A percentile compares a stretch with the other conserved stretches of the same genome.
Conservation (phyloP, 2,888 invertebrate genomes). For the Chrysodeixis includens region DNA sequence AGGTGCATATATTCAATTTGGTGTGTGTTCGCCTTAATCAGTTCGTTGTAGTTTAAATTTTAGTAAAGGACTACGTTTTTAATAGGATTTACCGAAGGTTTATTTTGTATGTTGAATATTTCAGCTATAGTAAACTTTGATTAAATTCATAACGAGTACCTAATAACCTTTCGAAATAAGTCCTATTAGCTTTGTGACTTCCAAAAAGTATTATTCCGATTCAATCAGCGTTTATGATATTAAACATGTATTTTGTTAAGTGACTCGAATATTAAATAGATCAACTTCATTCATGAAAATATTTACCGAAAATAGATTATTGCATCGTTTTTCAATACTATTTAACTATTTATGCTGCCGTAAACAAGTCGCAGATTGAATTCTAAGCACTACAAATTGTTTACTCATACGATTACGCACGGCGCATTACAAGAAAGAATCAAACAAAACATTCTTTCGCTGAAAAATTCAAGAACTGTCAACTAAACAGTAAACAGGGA, state of each 20-base stretch:
- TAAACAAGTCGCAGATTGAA: not conserved
- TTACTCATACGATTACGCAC: slow-evolving; percentile 32
- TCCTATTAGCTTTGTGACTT: too few species aligned
- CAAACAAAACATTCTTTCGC: slow-evolving; percentile 52
- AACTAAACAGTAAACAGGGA: slow-evolving; percentile 29
- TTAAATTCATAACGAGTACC: too few species aligned
- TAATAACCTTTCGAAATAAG: too few species aligned
- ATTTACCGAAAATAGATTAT: too few species aligned
- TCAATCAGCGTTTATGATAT: too few species aligned
- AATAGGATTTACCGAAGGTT: not conserved
- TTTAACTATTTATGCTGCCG: not conserved
- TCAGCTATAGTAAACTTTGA: not conserved
- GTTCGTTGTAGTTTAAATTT: slow-evolving; percentile 8
- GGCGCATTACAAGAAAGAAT: slow-evolving; percentile 13
- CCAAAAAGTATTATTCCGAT: too few species aligned
- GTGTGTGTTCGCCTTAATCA: slow-evolving; percentile 41
- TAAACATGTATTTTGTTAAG: too few species aligned
- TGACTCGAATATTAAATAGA: too few species aligned
- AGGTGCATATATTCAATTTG: slow-evolving; percentile 50
- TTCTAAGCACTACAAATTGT: slow-evolving; percentile 23
- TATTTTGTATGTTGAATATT: not conserved
- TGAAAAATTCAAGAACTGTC: slow-evolving; percentile 47
- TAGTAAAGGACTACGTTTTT: not conserved
- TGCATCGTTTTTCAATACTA: too few species aligned
- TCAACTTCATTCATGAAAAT: too few species aligned